Percentiles rank a stretch among this genome's conserved stretches.
Conservation (phyloP, 2,797 vertebrate genomes). For the Prionace glauca region DNA sequence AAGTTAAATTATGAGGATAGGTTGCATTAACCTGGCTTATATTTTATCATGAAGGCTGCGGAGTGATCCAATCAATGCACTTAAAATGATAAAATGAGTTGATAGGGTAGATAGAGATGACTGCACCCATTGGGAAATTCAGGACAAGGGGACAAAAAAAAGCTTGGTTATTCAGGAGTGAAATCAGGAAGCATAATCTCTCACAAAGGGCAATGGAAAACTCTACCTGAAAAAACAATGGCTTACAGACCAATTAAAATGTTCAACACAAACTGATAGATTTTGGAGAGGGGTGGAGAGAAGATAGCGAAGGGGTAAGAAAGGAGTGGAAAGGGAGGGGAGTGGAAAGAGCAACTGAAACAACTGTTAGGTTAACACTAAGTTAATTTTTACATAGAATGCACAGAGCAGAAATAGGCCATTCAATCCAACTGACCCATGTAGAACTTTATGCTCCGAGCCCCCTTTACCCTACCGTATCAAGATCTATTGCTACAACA, state of each 20-base stretch:
- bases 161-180: neutral
- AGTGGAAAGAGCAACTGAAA: neutral
- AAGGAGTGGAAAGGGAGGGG: no score
- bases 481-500: no score
- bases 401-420: neutral
- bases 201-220: neutral
- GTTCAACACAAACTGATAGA: neutral
- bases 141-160: neutral
- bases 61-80: neutral
- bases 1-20: neutral
- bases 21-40: neutral
- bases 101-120: neutral
- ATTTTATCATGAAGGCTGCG: neutral
- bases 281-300: neutral
- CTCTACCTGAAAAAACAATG: neutral
- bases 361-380: neutral
- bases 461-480: neutral
- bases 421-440: neutral
- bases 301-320: neutral
- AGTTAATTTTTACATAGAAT: neutral
- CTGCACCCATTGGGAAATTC: neutral
- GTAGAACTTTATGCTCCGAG: neutral
- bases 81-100: neutral
- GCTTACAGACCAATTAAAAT: neutral
- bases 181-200: neutral